These are phyloP conservation scores for Tragelaphus imberbis DNA, from an alignment of 2,113 vertebrate genomes.

Conservation along the genomic window DNA sequence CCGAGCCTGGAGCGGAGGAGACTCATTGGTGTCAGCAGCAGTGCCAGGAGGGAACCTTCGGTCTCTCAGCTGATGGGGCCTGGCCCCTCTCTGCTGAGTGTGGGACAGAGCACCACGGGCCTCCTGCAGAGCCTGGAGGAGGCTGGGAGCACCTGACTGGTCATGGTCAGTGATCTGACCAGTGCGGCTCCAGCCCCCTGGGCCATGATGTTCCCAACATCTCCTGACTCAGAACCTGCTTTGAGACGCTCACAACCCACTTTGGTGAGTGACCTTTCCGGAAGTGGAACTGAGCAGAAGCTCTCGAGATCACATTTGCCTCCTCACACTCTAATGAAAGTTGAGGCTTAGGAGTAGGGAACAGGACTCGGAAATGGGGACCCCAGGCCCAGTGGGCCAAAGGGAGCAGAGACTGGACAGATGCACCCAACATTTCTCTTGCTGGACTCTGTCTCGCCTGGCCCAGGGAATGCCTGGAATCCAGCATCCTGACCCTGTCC, in stretches of 20 bases:
- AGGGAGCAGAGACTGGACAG: neutral
- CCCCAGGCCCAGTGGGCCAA: neutral
- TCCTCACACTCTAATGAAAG: neutral
- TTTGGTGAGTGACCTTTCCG: neutral
- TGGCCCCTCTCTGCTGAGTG: neutral
- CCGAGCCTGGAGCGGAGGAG: neutral
- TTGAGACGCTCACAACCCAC: neutral
- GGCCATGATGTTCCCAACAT: neutral
- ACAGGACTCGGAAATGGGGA: neutral
- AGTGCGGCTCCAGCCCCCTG: neutral
- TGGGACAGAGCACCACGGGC: no score
- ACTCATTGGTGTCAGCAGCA: neutral
- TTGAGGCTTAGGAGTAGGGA: neutral
- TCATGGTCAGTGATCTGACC: neutral
- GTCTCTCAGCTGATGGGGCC: neutral
- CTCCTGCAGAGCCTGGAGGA: neutral
- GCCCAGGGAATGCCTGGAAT: accelerated
- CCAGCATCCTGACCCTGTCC: neutral
- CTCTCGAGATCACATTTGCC: neutral
- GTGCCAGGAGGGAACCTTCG: neutral
- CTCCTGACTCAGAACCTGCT: neutral
- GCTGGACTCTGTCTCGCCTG: neutral
- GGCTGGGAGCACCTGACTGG: neutral
- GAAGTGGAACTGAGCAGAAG: neutral
- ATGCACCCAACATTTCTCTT: no score